These are phyloP conservation scores for Tyrannus savana DNA, from an alignment of 2,113 vertebrate species.

Conservation along the genomic window DNA sequence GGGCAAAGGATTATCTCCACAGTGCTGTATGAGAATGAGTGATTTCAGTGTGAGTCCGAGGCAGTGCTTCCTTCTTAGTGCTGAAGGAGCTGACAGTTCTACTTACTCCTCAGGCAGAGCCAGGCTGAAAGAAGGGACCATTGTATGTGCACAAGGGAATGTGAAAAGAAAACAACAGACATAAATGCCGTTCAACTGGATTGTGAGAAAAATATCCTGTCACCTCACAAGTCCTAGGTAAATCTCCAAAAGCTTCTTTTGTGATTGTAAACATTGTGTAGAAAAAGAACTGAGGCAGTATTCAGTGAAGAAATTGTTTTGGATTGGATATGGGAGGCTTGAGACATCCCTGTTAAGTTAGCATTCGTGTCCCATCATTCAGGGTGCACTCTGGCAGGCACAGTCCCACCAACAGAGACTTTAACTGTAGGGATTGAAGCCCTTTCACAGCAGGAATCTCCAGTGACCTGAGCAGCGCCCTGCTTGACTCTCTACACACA, in stretches of 20 bases:
- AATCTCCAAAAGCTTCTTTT: not conserved
- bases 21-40: not conserved
- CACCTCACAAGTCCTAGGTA: not conserved
- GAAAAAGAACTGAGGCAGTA: not conserved
- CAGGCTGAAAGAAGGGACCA: not conserved
- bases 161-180: not conserved
- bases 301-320: not conserved
- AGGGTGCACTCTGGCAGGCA: not conserved
- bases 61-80: not conserved
- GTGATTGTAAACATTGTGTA: not conserved
- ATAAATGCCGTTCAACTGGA: not conserved
- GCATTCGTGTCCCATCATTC: not conserved
- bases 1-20: not conserved
- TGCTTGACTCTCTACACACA: not conserved
- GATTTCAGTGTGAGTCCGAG: not conserved
- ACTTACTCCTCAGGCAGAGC: not conserved
- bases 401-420: not conserved
- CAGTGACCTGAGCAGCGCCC: not conserved
- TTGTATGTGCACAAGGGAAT: not conserved
- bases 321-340: not conserved
- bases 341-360: not conserved
- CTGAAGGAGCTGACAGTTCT: not conserved
- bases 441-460: accelerated
- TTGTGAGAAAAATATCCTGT: not conserved
- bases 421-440: no score